phyloP scores from a whole-genome alignment of 2,888 invertebrate genomes.

The Blastobasis lacticolella region DNA sequence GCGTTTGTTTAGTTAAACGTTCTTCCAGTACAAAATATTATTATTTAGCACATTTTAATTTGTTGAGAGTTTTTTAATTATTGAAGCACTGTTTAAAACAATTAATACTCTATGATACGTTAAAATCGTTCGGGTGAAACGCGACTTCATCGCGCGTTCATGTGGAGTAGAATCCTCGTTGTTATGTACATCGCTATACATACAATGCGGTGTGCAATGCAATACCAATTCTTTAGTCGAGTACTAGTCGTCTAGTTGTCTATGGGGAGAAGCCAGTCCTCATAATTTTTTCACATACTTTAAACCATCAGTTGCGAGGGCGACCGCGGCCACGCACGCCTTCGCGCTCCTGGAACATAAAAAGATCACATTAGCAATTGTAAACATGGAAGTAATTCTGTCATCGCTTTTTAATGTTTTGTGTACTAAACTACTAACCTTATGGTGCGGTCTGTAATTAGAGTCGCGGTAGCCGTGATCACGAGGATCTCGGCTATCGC shows the following conservation, averaged over 20 bases:
- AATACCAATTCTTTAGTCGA: constrained; percentile 62
- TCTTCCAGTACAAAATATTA: constrained; percentile 64
- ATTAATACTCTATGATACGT: constrained; percentile 63
- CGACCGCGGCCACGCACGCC: constrained; percentile 66
- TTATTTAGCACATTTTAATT: constrained; percentile 70
- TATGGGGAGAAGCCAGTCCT: constrained; percentile 73
- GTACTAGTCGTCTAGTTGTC: constrained; percentile 49
- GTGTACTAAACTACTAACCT: constrained; percentile 24
- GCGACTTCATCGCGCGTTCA: constrained; percentile 45
- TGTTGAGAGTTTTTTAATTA: constrained; percentile 63
- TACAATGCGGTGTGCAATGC: constrained; percentile 45
- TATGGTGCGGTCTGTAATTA: constrained; percentile 56
- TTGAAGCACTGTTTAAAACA: constrained; percentile 71
- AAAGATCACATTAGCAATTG: constrained; percentile 1
- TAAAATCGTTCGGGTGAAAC: constrained; percentile 60
- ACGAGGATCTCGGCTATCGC: constrained; percentile 25
- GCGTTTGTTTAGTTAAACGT: constrained; percentile 64
- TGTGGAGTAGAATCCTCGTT: constrained; percentile 36
- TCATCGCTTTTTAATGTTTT: constrained; percentile 1
- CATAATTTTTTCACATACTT: constrained; percentile 44
- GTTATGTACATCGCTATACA: constrained; percentile 36
- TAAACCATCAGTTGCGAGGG: constrained; percentile 55
- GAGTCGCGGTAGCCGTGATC: constrained; percentile 43
- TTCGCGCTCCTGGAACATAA: constrained; percentile 56
- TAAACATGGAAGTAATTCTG: neutral